A percentile compares a stretch with the other conserved stretches of the same genome.
Evolutionary conservation across 2,888 invertebrate species (phyloP).

Genomic region (Philereme transversata): DNA sequence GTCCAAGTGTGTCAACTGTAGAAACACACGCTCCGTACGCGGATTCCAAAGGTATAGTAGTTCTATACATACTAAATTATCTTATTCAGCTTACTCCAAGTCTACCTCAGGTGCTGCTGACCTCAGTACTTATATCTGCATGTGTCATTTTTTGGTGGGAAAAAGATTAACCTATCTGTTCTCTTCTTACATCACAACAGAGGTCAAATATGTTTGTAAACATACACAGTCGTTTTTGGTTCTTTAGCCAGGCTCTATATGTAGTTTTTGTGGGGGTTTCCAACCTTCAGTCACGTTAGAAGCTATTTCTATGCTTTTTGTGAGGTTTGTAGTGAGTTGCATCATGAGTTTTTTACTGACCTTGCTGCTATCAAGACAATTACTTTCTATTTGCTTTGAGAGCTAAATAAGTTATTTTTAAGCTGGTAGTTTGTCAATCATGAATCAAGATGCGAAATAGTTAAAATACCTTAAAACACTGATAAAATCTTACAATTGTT

Average conservation of each 20-base stretch:
- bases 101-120: slow-evolving; percentile 7
- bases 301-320: slow-evolving; percentile 26
- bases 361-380: slow-evolving; percentile 49
- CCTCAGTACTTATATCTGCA: slow-evolving; percentile 16
- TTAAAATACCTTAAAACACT: too few species aligned
- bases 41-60: slow-evolving; percentile 70
- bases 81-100: slow-evolving; percentile 13
- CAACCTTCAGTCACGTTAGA: slow-evolving; percentile 3
- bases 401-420: slow-evolving; percentile 37
- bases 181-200: slow-evolving; percentile 73
- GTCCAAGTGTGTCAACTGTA: slow-evolving; percentile 76
- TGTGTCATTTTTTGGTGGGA: slow-evolving; percentile 73
- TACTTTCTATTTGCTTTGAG: slow-evolving; percentile 61
- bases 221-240: slow-evolving; percentile 59
- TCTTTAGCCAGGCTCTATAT: slow-evolving; percentile 32
- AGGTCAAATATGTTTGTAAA: slow-evolving; percentile 81
- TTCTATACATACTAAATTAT: slow-evolving; percentile 18
- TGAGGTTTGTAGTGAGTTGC: slow-evolving; percentile 47
- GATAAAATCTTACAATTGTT: too few species aligned
- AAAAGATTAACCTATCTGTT: slow-evolving; percentile 73
- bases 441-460: too few species aligned
- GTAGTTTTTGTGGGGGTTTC: slow-evolving; percentile 12
- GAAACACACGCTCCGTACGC: slow-evolving; percentile 59
- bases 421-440: neutral
- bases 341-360: slow-evolving; percentile 53